Evolutionary conservation across 2,888 invertebrate species (phyloP).

Genomic region (Sphinx pinastri): DNA sequence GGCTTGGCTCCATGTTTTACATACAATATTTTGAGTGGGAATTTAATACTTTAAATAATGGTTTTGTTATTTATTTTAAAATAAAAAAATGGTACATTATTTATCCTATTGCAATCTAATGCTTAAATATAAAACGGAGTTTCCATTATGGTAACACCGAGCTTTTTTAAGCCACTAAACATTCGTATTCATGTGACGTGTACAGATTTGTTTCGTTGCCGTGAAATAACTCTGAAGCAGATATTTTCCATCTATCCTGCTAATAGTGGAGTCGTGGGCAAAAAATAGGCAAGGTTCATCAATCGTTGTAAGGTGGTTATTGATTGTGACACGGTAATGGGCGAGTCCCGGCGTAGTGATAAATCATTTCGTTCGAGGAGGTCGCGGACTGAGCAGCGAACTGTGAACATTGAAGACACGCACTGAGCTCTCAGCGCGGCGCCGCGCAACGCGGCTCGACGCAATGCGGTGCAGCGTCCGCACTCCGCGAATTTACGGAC

Average conservation of each 20-base stretch:
- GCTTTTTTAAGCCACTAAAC: constrained; percentile 44
- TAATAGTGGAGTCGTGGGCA: constrained; percentile 4
- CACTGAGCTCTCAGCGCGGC: background rate
- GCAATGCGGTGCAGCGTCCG: background rate
- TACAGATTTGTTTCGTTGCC: constrained; percentile 35
- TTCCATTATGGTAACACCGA: constrained; percentile 24
- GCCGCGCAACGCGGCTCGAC: background rate
- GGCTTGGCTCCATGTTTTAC: too few relatives aligned
- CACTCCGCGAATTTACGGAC: background rate
- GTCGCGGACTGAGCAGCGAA: constrained; percentile 29
- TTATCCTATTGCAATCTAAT: too few relatives aligned
- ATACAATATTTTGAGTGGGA: too few relatives aligned
- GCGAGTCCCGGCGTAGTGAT: constrained; percentile 52
- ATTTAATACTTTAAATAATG: too few relatives aligned
- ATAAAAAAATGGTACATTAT: too few relatives aligned
- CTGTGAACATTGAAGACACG: background rate
- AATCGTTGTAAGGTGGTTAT: constrained; percentile 61
- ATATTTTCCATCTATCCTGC: constrained; percentile 8
- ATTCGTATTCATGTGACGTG: constrained; percentile 42
- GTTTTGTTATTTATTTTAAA: too few relatives aligned
- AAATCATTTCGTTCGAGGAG: constrained; percentile 57
- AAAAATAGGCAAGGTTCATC: constrained; percentile 63
- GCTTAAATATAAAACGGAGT: background rate
- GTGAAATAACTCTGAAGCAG: constrained; percentile 7
- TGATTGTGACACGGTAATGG: constrained; percentile 76